Base-by-base conservation (phyloP, 2,797 vertebrate species). In the Etheostoma nigrum region DNA sequence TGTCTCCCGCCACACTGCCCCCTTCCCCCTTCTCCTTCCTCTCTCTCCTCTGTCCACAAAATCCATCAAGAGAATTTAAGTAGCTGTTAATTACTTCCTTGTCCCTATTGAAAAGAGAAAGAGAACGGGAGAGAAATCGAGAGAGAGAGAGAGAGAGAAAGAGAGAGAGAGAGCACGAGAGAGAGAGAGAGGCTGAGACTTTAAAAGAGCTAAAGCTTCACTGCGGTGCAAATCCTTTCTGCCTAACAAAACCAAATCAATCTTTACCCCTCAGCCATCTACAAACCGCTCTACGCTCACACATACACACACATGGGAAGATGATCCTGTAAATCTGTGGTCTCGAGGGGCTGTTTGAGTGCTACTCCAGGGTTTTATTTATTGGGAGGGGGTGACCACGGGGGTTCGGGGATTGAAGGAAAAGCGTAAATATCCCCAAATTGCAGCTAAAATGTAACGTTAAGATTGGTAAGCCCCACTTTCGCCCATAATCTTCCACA, bases 361-460 rank as follows among this genome's bases (percentile, higher is more conserved):
- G 92, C 92, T 90, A 79, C 89, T 92, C 84, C 80, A 86, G 88
- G 88, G 89, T 23, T 75, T 89, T 86, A 40, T 11, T 40, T 40
- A 40, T 76, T 55, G 54, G 68, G 40, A 63, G 82, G 86, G 77
- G 69, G 62, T 57, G 76, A 85, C 86, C 77, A 72, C 48, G 19
- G 82, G 87, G 76, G 72, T 58, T 83, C 21, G 10, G 57, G 84
- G 89, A 87, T 75, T 78, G 91, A 85, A 87, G 88, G 67, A 77
- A 86, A 89, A 72, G 84, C 79, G 79, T 90, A 91, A 92, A 91
- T 92, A 90, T 92, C 91, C 89, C 89, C 89, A 93, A 94, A 93
- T 94, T 93, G 90, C 86, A 70, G 92, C 87, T 93, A 90, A 94
- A 91, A 91, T 90, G 92, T 91, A 91, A 90, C 93, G 90, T 93